Evolutionary conservation across 2,797 vertebrate genomes (phyloP), one percentile per base, ranked within the genome.

Genomic region (Mionectes olivaceus): DNA sequence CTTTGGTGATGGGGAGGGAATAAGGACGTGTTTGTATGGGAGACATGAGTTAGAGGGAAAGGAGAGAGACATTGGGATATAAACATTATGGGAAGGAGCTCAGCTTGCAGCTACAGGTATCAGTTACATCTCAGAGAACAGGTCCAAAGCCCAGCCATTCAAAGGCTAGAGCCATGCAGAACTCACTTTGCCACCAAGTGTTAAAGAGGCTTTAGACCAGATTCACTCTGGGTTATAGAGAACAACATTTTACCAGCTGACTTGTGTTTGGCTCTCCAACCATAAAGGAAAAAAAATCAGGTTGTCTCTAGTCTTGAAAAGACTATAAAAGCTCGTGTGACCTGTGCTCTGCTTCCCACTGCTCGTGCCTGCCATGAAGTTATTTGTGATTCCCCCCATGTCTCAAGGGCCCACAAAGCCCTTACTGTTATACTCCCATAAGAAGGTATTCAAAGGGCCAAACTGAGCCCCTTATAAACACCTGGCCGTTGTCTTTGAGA

Each of bases 261-360:
- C 6, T 56, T 74, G 32, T 12, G 56, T 84, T 89, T 77, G 61
- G 5, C 4, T 61, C 28, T 87, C 33, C 22, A 68, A 1, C 2
- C 8, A 24, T 30, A 63, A 60, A 33, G 13, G 9, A 23, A 30
- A 46, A 46, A 61, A 33, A 17, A 21, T 0, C 19, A 68, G 15
- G 24, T 22, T 44, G 9, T 16, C 17, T 11, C 32, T 12, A 25
- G 11, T 32, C 32, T 70, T 41, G 12, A 74, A 85, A 73, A 65
- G 3, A 39, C 6, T 41, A 7, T 4, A 78, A 75, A 78, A 76
- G 5, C 8, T 75, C 0, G 0, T 10, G 14, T 47, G 18, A 71
- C 4, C 19, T 4, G 0, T 57, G 49, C 5, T 69, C 9, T 59
- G 5, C 10, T 57, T 79, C 18, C 17, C 9, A 16, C 13, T 11